These are phyloP conservation scores for Lepisosteus osseus DNA, from an alignment of 2,113 vertebrate species.

Conservation along the genomic window DNA sequence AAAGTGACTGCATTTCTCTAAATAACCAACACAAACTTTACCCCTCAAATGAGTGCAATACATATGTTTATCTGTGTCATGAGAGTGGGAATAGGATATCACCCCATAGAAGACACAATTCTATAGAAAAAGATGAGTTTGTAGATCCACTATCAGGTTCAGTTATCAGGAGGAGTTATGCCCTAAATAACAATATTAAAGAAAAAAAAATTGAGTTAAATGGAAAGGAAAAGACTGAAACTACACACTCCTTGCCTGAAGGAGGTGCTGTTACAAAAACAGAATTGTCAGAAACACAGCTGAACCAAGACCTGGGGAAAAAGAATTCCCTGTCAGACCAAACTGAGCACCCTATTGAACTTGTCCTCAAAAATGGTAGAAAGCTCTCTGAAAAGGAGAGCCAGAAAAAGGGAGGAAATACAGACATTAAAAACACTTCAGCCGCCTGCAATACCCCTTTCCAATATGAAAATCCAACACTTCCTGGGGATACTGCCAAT, in stretches of 20 bases:
- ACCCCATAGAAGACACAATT: conserved; percentile 56
- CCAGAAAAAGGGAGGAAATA: conserved; percentile 24
- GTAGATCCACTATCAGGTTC: conserved; percentile 66
- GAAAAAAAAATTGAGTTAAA: conserved; percentile 48
- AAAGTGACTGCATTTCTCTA: conserved; percentile 53
- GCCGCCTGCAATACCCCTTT: neutral
- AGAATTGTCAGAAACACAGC: conserved; percentile 8
- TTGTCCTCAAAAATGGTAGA: conserved; percentile 7
- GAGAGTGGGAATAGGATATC: conserved; percentile 44
- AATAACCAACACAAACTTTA: conserved; percentile 44
- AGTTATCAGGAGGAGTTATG: conserved; percentile 59
- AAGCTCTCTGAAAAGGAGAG: neutral
- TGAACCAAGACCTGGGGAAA: conserved; percentile 30
- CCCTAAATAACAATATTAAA: conserved; percentile 41
- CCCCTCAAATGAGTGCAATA: conserved; percentile 48
- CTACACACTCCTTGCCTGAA: conserved; percentile 51
- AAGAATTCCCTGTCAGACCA: conserved; percentile 23
- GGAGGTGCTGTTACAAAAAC: conserved; percentile 50
- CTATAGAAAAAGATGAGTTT: conserved; percentile 50
- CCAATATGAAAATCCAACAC: conserved; percentile 24
- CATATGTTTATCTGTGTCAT: conserved; percentile 62
- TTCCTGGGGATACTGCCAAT: conserved; percentile 42
- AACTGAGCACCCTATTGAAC: conserved; percentile 41
- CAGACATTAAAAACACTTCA: fast-evolving
- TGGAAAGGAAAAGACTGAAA: conserved; percentile 50